phyloP scores from a whole-genome alignment of 2,113 vertebrate species.

The Chlorocebus sabaeus region DNA sequence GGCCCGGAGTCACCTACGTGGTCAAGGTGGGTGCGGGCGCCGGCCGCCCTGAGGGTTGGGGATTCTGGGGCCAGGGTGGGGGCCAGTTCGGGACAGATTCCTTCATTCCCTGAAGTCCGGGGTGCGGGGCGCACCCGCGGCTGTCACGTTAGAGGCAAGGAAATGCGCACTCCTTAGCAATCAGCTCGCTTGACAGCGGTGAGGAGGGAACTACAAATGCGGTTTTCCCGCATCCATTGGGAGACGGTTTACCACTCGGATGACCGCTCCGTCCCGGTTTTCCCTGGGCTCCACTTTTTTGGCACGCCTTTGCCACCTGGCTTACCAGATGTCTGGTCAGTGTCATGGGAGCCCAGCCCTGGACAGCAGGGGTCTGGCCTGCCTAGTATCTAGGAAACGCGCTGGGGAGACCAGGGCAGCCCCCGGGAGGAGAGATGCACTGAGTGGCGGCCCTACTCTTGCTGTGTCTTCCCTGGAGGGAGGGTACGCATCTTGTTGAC shows the following conservation, averaged over 20 bases:
- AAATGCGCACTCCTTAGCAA: conserved; percentile 52
- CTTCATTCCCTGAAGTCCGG: not conserved
- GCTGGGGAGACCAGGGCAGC: not conserved
- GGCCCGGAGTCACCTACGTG: conserved; percentile 96
- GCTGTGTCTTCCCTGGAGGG: not conserved
- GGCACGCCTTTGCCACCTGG: not conserved
- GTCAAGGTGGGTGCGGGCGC: conserved; percentile 93
- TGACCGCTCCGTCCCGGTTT: not conserved
- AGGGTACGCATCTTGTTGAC: not conserved
- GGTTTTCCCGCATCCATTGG: not conserved
- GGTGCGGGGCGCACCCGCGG: conserved; percentile 48
- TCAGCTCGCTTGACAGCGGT: conserved; percentile 22
- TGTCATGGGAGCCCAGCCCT: not conserved
- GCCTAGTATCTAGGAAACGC: not conserved
- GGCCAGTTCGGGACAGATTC: not conserved
- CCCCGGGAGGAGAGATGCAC: not conserved
- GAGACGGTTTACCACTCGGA: not conserved
- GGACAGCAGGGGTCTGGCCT: not conserved
- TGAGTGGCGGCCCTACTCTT: not conserved
- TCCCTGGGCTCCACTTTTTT: not conserved
- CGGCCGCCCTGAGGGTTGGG: not conserved
- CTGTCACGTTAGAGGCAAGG: conserved; percentile 42
- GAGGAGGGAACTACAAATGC: conserved; percentile 36
- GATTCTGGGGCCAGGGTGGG: not conserved
- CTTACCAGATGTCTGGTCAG: not conserved